Base-by-base conservation (phyloP, 2,113 vertebrate species). In the Caranx ignobilis region DNA sequence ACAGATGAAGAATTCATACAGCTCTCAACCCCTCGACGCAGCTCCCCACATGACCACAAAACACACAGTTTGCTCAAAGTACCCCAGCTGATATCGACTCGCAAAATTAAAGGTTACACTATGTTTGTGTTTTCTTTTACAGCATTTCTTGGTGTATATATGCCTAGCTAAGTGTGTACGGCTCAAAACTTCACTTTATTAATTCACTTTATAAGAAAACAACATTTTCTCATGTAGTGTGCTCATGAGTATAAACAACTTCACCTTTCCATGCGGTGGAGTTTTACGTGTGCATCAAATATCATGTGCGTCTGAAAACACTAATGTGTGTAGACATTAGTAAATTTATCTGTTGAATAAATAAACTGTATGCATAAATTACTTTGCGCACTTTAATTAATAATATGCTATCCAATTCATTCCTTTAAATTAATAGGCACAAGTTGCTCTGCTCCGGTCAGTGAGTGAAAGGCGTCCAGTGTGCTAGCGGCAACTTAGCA, bases 301-400 rank as follows among this genome's bases (percentile, higher is more conserved):
- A 37, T 60, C 12, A 26, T 12, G 26, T 47, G 21, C 69, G 1
- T 57, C 3, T 34, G 31, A 32, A 41, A 41, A 50, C 1, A 66
- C 11, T 32, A 50, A 64, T 5, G 39, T 77, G 59, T 66, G 47
- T 21, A 74, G 45, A 70, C 34, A 77, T 77, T 68, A 45, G 57
- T 21, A 60, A 77, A 64, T 26, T 77, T 7, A 31, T 41, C 57
- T 57, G 43, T 18, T 81, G 16, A 75, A 67, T 78, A 57, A 87
- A 84, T 75, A 54, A 63, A 41, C 21, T 56, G 21, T 55, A 35
- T 21, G 41, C 54, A 82, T 43, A 31, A 59, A 45, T 69, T 64
- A 65, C 55, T 70, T 48, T 66, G 45, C 66, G 60, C 39, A 18
- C 26, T 71, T 70, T 47, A 65, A 78, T 70, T 70, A 21, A 41